These are phyloP conservation scores for Elmis aenea DNA, from an alignment of 2,888 invertebrate genomes.

Conservation along the genomic window DNA sequence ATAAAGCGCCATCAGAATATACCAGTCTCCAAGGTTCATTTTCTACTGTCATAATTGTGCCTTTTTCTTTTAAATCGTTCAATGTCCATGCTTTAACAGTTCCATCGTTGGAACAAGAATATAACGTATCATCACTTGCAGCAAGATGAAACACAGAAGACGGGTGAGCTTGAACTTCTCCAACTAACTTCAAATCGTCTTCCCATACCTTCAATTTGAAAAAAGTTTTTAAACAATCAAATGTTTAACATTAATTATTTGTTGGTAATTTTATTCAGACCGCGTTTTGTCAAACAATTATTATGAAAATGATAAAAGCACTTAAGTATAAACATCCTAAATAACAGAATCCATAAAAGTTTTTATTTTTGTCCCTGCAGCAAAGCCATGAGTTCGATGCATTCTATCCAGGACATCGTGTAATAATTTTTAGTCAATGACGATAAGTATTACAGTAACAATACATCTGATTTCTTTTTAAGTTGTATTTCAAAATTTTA, in stretches of 20 bases:
- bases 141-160: constrained; percentile 59
- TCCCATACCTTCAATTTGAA: constrained; percentile 39
- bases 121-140: constrained; percentile 51
- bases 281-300: no score
- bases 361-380: no score
- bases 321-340: no score
- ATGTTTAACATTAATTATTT: no score
- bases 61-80: neutral
- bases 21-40: constrained; percentile 47
- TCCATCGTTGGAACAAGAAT: constrained; percentile 61
- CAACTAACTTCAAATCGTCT: constrained; percentile 43
- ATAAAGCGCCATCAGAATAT: constrained; percentile 45
- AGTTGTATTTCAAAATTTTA: no score
- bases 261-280: no score
- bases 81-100: constrained; percentile 53
- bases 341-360: no score
- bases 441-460: no score
- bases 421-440: no score
- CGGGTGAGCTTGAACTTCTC: constrained; percentile 53
- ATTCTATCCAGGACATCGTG: no score
- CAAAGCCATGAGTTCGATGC: no score
- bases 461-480: no score
- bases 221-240: neutral
- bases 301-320: neutral
- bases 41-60: constrained; percentile 33